Evolutionary conservation across 2,888 invertebrate species (phyloP).

Genomic region (Zele albiditarsus): DNA sequence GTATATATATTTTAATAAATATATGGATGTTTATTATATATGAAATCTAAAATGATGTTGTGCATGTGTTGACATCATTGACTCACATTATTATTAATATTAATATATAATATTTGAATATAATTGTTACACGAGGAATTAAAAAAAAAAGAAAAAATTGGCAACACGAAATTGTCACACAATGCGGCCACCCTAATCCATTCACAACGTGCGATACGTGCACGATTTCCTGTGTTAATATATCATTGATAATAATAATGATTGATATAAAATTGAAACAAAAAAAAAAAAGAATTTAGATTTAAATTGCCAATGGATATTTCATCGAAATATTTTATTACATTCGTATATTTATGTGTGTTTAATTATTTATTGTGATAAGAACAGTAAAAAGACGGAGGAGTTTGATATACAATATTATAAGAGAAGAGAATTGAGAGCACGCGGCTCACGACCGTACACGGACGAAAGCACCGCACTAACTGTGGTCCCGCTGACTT

Average conservation of each 20-base stretch:
- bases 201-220: too few species aligned
- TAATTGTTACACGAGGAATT: neutral
- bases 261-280: too few species aligned
- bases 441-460: slow-evolving; percentile 43
- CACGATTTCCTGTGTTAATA: too few species aligned
- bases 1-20: neutral
- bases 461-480: slow-evolving; percentile 64
- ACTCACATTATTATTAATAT: slow-evolving; percentile 10
- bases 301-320: too few species aligned
- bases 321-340: neutral
- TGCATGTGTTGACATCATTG: slow-evolving; percentile 15
- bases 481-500: slow-evolving; percentile 55
- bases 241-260: too few species aligned
- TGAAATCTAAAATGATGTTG: neutral
- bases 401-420: neutral
- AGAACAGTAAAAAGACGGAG: neutral
- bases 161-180: neutral
- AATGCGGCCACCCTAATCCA: too few species aligned
- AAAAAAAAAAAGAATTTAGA: too few species aligned
- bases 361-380: slow-evolving; percentile 2
- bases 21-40: neutral
- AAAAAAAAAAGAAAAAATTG: neutral
- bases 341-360: neutral
- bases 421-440: slow-evolving; percentile 36
- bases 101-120: neutral